Conservation (phyloP, 2,113 vertebrate species). For the Vulpes lagopus region DNA sequence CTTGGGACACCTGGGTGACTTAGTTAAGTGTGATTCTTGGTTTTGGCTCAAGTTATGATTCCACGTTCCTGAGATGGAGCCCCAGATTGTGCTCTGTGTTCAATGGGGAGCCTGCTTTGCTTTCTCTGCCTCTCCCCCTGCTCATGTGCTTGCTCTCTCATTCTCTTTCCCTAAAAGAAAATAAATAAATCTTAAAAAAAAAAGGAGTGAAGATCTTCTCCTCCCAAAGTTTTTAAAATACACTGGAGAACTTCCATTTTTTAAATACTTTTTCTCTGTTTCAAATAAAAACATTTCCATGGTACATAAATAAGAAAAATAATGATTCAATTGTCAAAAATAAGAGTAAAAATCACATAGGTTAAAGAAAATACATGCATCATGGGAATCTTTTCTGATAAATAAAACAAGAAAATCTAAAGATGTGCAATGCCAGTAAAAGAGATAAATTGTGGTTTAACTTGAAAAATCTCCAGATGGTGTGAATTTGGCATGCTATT, state of each 20-base stretch:
- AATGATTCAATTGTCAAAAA: not conserved
- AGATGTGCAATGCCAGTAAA: not conserved
- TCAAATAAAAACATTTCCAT: not conserved
- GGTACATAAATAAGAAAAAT: conserved; percentile 6
- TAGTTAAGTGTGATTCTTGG: too few species aligned
- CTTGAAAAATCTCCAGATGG: conserved; percentile 70
- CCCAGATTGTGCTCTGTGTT: too few species aligned
- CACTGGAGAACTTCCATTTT: not conserved
- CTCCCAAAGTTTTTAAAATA: not conserved
- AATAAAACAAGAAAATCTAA: conserved; percentile 1
- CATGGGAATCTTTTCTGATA: not conserved
- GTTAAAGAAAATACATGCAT: not conserved
- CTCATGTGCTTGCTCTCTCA: too few species aligned
- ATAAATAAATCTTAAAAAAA: too few species aligned
- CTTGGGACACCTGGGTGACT: too few species aligned
- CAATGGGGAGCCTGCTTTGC: too few species aligned
- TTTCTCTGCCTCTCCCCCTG: too few species aligned
- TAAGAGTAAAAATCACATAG: not conserved
- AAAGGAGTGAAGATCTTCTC: not conserved
- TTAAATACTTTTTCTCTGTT: not conserved
- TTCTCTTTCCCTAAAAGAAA: too few species aligned
- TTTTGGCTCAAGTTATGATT: too few species aligned
- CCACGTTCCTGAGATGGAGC: too few species aligned
- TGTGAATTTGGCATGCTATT: conserved; percentile 54
- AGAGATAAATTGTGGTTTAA: conserved; percentile 42